Evolutionary conservation across 2,888 invertebrate genomes (phyloP), one percentile per base, ranked within the genome.

Genomic region (Criorhina ranunculi): DNA sequence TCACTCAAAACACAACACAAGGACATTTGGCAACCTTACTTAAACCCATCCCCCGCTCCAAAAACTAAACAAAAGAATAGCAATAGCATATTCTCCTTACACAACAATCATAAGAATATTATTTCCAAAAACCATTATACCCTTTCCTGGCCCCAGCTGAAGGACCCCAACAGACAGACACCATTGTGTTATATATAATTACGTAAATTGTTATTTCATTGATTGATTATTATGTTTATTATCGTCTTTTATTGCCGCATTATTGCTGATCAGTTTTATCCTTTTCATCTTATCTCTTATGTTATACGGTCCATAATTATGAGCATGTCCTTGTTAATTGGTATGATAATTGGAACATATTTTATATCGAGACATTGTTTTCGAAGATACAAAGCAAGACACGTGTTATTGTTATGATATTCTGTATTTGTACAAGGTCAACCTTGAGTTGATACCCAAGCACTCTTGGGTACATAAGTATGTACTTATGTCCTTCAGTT

Each of bases 191-290:
- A 0, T 3, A 15, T 15, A n/a, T 11, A 31, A 42, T 44, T 19
- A 55, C 12, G 33, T 12, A 55, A 70, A 70, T 7, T 49, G 57
- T 42, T 44, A 37, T 70, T 46, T n/a, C 35, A 70, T 70, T 70
- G 70, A 70, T 59, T 70, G 59, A 59, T 70, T 59, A 37, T 57
- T 70, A 49, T 49, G 44, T 70, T 70, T 57, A 15, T 29, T 49
- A 49, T 24, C 59, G 59, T 29, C 46, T 49, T 46, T 49, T 70
- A 70, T 70, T 70, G 59, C 7, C 24, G 19, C 46, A 59, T 49
- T 70, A 49, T 51, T 37, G 37, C 37, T 59, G 59, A 70, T 70
- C 70, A 42, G 35, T 70, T 15, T 35, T 24, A 70, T 57, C 57
- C 19, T 17, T 46, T 35, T 31, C 60, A 60, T 29, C 35, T 33